Evolutionary conservation across 2,113 vertebrate species (phyloP), one percentile per base, ranked within the genome.

Genomic region (Fulica atra): DNA sequence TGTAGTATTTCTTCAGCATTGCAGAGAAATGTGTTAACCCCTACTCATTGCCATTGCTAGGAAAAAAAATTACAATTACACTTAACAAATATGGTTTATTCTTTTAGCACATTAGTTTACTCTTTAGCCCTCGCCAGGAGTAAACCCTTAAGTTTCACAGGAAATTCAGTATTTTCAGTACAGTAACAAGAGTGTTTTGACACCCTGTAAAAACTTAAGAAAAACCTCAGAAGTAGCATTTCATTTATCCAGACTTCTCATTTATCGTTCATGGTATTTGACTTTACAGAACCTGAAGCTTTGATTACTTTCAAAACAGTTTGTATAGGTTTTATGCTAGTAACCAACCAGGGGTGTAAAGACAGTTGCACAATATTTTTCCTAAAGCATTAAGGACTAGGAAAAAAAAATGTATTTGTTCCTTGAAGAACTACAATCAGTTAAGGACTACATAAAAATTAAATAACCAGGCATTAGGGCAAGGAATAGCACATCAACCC

Each of bases 391-490:
- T 74, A 46, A 92, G 83, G 51, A 72, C 46, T 66, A 78, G 59
- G 89, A 61, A 80, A 83, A 84, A 9, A 77, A 80, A 83, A 81
- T 7, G 8, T 70, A n/a, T 26, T 1, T 71, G 88, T 88, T 81
- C 83, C 73, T 91, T 57, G 8, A 89, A 81, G 35, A 93, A 61
- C 80, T 81, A 77, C 81, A 69, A 78, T 78, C 82, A 86, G 33
- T 93, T 92, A 86, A 46, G 46, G 59, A 88, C 83, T 88, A 91
- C 53, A 69, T 81, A 92, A 74, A 94, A 93, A 94, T 81, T 70
- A 94, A 93, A 63, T 85, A 93, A 95, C 20, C 33, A 96, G 91
- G 89, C 94, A 95, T 92, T 77, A 89, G 42, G 83, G 91, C 94
- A 94, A 93, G 57, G 61, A 77, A 86, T 14, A 93, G 82, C 88